Conservation (phyloP, 1,140 invertebrate genomes). For the Leptinotarsa lineolata region DNA sequence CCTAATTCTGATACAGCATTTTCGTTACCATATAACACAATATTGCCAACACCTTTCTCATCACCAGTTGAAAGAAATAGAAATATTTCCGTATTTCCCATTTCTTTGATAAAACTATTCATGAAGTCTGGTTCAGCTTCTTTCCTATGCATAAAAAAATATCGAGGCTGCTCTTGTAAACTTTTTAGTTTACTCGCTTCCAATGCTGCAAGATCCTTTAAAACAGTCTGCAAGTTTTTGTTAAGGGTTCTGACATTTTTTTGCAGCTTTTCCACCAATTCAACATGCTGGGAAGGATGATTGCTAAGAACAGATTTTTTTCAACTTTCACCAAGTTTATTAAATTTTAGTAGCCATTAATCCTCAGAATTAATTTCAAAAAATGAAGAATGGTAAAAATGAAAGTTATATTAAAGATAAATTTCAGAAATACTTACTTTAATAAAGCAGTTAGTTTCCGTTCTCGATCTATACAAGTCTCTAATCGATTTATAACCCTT, state of each 20-base stretch:
- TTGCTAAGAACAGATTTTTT: constrained; percentile 61
- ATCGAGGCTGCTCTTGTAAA: constrained; percentile 60
- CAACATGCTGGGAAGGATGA: constrained; percentile 67
- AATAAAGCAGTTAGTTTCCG: constrained; percentile 68
- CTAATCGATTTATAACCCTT: constrained; percentile 66
- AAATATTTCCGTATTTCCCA: constrained; percentile 63
- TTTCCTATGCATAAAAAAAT: constrained; percentile 66
- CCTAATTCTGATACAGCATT: constrained; percentile 58
- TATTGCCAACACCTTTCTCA: constrained; percentile 67
- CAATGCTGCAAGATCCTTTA: constrained; percentile 69
- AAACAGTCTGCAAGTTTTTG: constrained; percentile 66
- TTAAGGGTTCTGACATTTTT: constrained; percentile 66
- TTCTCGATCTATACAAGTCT: constrained; percentile 67
- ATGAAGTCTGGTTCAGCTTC: constrained; percentile 78
- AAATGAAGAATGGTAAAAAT: too few relatives aligned
- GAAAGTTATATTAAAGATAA: too few relatives aligned
- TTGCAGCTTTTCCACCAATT: constrained; percentile 73
- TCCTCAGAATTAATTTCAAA: too few relatives aligned
- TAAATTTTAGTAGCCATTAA: too few relatives aligned
- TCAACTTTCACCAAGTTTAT: too few relatives aligned
- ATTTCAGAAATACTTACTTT: constrained; percentile 60
- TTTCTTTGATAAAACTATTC: constrained; percentile 66
- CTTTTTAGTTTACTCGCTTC: constrained; percentile 67
- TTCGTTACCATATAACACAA: constrained; percentile 65
- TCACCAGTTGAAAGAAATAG: constrained; percentile 73